phyloP scores from a whole-genome alignment of 1,140 invertebrate genomes.

The Lepidurus apus region DNA sequence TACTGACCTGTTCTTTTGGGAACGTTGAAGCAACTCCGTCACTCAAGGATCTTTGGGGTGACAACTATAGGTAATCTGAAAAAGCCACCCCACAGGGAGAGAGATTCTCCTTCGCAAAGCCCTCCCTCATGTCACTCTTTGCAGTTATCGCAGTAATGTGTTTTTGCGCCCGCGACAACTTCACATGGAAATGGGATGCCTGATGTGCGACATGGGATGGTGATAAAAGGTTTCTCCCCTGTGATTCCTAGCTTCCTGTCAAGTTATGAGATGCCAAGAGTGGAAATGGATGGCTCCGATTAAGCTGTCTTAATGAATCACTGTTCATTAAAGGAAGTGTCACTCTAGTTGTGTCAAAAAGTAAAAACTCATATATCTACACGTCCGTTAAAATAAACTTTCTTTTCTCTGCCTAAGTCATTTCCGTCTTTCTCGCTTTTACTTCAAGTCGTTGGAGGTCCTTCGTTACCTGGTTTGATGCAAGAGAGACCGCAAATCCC shows the following conservation, averaged over 20 bases:
- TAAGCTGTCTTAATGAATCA: slow-evolving; percentile 26
- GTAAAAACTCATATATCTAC: not conserved
- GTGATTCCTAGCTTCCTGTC: not conserved
- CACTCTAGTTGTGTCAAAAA: not conserved
- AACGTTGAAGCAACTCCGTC: not conserved
- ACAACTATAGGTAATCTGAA: not conserved
- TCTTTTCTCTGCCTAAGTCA: not conserved
- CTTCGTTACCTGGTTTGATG: slow-evolving; percentile 74
- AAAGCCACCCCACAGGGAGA: not conserved
- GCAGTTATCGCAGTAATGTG: not conserved
- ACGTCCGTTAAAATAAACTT: not conserved
- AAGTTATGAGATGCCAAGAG: not conserved
- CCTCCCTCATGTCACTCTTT: not conserved
- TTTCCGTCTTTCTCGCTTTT: too few species aligned
- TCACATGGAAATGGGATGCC: not conserved
- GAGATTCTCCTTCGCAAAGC: not conserved
- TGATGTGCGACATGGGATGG: not conserved
- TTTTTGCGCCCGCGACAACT: not conserved
- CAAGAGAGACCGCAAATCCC: slow-evolving; percentile 94
- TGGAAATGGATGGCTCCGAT: slow-evolving; percentile 3
- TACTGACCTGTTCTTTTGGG: not conserved
- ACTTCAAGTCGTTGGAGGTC: not conserved
- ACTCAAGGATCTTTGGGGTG: not conserved
- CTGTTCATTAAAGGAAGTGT: slow-evolving; percentile 1
- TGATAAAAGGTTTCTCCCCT: not conserved